A percentile compares a stretch with the other conserved stretches of the same genome.
Evolutionary conservation across 1,140 invertebrate genomes (phyloP).

Genomic region (Platyura marginata): DNA sequence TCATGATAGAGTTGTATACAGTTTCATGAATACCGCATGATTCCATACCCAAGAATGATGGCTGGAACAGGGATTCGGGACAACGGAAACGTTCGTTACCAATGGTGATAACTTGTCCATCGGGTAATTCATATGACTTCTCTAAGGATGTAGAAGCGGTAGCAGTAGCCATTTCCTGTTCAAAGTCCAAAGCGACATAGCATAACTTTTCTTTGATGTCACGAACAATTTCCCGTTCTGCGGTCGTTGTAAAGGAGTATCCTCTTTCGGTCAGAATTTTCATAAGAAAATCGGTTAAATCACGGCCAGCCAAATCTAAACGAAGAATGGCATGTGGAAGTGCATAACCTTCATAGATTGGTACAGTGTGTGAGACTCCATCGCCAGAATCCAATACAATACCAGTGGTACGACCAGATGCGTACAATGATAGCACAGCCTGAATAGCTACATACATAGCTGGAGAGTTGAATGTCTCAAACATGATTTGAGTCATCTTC

Average conservation of each 20-base stretch:
- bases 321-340: slow-evolving; percentile 67
- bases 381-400: slow-evolving; percentile 65
- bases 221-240: slow-evolving; percentile 66
- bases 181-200: slow-evolving; percentile 67
- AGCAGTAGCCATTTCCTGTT: slow-evolving; percentile 74
- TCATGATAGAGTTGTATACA: slow-evolving; percentile 90
- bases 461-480: slow-evolving; percentile 59
- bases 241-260: slow-evolving; percentile 49
- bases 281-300: slow-evolving; percentile 76
- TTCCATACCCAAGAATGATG: slow-evolving; percentile 81
- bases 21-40: slow-evolving; percentile 81
- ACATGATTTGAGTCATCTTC: slow-evolving; percentile 79
- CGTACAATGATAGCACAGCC: slow-evolving; percentile 65
- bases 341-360: slow-evolving; percentile 66
- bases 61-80: slow-evolving; percentile 84
- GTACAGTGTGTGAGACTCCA: slow-evolving; percentile 74
- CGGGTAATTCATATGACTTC: slow-evolving; percentile 73
- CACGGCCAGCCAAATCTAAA: slow-evolving; percentile 75
- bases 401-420: slow-evolving; percentile 74
- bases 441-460: slow-evolving; percentile 60
- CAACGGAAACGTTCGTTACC: slow-evolving; percentile 89
- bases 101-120: slow-evolving; percentile 78
- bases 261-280: slow-evolving; percentile 73
- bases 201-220: slow-evolving; percentile 76
- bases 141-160: slow-evolving; percentile 65